Evolutionary conservation across 2,113 vertebrate genomes (phyloP).

Genomic region (Festucalex cinctus): DNA sequence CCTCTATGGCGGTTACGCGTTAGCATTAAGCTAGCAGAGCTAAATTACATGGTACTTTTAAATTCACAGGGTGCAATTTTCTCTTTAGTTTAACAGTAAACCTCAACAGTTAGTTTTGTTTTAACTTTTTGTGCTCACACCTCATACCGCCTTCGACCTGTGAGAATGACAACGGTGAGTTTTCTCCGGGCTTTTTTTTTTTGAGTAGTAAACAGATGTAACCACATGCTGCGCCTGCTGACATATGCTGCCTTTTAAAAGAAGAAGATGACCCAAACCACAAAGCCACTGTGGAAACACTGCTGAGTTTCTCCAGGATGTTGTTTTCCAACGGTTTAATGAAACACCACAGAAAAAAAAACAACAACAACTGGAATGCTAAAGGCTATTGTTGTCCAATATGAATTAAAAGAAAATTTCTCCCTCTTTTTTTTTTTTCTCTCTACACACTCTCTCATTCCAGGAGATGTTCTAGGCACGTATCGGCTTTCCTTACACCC

Average conservation of each 20-base stretch:
- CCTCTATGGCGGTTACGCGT: neutral
- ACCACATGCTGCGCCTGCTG: slow-evolving; percentile 47
- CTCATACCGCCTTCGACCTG: neutral
- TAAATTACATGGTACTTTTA: neutral
- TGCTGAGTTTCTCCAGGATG: slow-evolving; percentile 13
- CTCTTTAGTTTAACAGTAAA: neutral
- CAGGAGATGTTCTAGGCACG: slow-evolving; percentile 15
- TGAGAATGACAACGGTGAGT: slow-evolving; percentile 5
- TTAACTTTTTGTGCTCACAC: too few relatives aligned
- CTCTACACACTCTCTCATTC: slow-evolving; percentile 15
- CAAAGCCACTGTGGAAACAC: slow-evolving; percentile 19
- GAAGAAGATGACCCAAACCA: slow-evolving; percentile 38
- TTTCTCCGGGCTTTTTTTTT: slow-evolving; percentile 43
- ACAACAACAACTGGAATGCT: slow-evolving; percentile 1
- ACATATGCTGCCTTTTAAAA: slow-evolving; percentile 53
- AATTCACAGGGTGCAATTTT: neutral
- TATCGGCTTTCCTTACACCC: slow-evolving; percentile 16
- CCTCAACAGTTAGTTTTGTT: neutral
- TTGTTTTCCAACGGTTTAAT: slow-evolving; percentile 4
- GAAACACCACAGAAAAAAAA: slow-evolving; percentile 13
- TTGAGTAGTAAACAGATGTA: slow-evolving; percentile 37
- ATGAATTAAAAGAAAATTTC: slow-evolving; percentile 15
- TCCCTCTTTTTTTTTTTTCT: slow-evolving; percentile 1
- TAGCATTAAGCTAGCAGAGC: neutral
- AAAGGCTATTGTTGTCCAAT: slow-evolving; percentile 8